phyloP scores from a whole-genome alignment of 2,113 vertebrate genomes.

The Columba livia region DNA sequence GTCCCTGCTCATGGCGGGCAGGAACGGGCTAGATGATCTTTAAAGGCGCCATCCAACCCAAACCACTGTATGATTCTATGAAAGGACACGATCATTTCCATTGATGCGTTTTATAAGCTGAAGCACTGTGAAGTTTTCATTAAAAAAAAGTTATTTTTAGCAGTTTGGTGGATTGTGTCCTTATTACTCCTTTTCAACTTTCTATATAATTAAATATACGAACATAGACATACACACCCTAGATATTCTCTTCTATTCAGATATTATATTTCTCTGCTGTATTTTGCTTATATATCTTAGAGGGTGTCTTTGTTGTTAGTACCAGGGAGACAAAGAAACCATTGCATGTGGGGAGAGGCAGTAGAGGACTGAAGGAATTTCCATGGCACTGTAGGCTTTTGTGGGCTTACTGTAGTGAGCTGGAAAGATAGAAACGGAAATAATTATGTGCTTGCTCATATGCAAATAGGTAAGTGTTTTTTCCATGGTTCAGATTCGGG shows the following conservation, averaged over 20 bases:
- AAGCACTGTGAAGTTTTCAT: not conserved
- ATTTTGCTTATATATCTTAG: not conserved
- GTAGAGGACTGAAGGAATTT: not conserved
- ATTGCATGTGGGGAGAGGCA: not conserved
- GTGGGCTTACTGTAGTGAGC: not conserved
- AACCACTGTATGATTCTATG: not conserved
- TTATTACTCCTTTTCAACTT: not conserved
- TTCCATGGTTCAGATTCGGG: not conserved
- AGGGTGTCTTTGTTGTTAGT: not conserved
- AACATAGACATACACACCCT: not conserved
- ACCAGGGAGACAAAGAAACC: not conserved
- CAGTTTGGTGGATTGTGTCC: not conserved
- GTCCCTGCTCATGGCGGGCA: too few relatives aligned
- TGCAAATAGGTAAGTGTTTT: not conserved
- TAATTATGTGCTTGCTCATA: not conserved
- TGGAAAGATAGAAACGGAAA: not conserved
- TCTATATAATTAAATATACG: not conserved
- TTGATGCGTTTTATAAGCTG: not conserved
- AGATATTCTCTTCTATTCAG: not conserved
- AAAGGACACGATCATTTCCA: not conserved
- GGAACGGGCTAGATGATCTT: not conserved
- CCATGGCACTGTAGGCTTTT: not conserved
- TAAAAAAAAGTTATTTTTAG: not conserved
- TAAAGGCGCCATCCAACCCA: not conserved
- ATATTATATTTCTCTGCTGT: not conserved